These are phyloP conservation scores for Tinea pellionella DNA, from an alignment of 2,888 invertebrate genomes.

Conservation along the genomic window DNA sequence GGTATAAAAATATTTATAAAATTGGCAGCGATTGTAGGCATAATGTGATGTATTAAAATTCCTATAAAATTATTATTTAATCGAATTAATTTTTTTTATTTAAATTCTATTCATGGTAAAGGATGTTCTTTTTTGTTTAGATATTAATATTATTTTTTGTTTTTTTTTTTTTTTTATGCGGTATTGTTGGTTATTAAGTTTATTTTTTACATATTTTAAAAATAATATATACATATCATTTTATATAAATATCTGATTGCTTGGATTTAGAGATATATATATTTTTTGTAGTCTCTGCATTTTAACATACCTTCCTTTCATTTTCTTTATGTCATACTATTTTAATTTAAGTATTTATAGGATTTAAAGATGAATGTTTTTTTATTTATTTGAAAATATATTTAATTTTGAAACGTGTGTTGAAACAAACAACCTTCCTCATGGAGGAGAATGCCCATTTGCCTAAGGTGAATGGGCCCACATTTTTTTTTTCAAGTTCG, in stretches of 20 bases:
- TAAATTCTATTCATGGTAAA: background rate
- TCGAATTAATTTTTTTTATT: background rate
- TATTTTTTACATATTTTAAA: constrained; percentile 10
- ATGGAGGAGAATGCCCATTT: too few relatives aligned
- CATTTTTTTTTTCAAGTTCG: too few relatives aligned
- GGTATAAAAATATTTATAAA: constrained; percentile 15
- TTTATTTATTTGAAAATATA: too few relatives aligned
- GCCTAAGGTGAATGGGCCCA: too few relatives aligned
- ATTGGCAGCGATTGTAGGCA: background rate
- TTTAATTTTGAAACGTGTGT: too few relatives aligned
- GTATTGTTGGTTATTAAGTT: constrained; percentile 11
- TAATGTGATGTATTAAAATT: background rate
- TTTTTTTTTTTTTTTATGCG: background rate
- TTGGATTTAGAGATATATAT: constrained; percentile 7
- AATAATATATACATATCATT: constrained; percentile 1
- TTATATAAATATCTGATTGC: constrained; percentile 14
- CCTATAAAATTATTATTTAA: background rate
- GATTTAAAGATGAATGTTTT: too few relatives aligned
- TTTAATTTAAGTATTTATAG: too few relatives aligned
- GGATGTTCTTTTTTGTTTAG: constrained; percentile 10
- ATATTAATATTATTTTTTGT: constrained; percentile 14
- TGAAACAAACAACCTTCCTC: too few relatives aligned
- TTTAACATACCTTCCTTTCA: constrained; percentile 7
- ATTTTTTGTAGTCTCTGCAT: constrained; percentile 10
- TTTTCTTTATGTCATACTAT: background rate